Conservation (phyloP, 2,797 vertebrate genomes). For the Clamator glandarius region DNA sequence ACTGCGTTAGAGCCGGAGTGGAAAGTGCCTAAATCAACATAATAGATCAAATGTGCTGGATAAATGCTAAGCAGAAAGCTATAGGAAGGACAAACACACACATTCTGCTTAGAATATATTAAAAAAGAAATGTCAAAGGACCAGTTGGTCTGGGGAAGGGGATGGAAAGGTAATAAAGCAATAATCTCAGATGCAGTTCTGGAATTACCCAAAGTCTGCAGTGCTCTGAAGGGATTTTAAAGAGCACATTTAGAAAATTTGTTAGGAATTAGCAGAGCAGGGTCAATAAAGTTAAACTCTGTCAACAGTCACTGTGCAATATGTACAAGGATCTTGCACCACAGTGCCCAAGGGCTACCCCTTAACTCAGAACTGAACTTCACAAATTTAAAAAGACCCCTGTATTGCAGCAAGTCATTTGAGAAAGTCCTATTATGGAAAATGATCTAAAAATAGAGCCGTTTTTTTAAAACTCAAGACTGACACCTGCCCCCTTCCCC, state of each 20-base stretch:
- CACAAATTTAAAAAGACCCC: conserved; percentile 43
- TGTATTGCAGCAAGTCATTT: conserved; percentile 17
- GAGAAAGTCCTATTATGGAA: conserved; percentile 37
- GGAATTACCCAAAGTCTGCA: conserved; percentile 26
- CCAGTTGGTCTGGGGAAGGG: not conserved
- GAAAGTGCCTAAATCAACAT: not conserved
- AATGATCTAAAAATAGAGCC: conserved; percentile 31
- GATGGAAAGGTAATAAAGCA: conserved; percentile 2
- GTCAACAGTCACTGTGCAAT: conserved; percentile 50
- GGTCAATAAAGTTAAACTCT: conserved; percentile 57
- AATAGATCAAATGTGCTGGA: not conserved
- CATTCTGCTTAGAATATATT: not conserved
- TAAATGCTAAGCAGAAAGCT: not conserved
- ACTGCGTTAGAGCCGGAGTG: not conserved
- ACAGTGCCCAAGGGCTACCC: conserved; percentile 2
- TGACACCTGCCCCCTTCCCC: too few species aligned
- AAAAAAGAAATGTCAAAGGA: conserved; percentile 18
- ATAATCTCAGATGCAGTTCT: not conserved
- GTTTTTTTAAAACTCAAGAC: not conserved
- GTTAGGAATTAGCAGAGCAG: conserved; percentile 47
- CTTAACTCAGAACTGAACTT: conserved; percentile 24
- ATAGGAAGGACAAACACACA: conserved; percentile 4
- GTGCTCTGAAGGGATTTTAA: conserved; percentile 33
- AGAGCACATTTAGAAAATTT: conserved; percentile 41
- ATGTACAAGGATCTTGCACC: conserved; percentile 13